Percentiles rank a stretch among this genome's conserved stretches.
These are phyloP conservation scores for Cebus imitator DNA, from an alignment of 2,113 vertebrate genomes.

Conservation along the genomic window DNA sequence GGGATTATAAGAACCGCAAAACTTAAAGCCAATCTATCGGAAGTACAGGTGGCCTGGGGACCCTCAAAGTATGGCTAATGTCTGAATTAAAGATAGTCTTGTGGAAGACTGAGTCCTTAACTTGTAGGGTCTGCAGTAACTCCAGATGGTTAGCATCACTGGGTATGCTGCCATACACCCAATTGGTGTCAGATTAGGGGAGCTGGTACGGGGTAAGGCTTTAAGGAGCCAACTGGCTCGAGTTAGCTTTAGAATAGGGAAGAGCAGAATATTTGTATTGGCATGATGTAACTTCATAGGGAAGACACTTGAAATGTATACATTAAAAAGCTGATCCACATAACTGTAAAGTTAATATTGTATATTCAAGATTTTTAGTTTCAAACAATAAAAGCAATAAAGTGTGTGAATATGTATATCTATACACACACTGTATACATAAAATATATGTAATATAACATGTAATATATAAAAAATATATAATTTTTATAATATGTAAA, in stretches of 20 bases:
- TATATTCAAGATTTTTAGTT: neutral
- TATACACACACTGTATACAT: neutral
- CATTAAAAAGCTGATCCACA: neutral
- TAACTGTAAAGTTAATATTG: neutral
- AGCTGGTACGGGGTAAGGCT: neutral
- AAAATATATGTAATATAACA: neutral
- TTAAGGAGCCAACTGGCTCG: neutral
- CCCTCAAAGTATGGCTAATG: neutral
- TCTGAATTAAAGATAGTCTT: neutral
- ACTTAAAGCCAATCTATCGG: neutral
- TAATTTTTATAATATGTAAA: too few relatives aligned
- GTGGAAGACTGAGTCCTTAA: neutral
- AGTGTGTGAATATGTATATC: fast-evolving
- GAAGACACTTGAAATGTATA: neutral
- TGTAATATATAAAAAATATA: neutral
- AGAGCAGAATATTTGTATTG: neutral
- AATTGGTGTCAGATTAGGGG: neutral
- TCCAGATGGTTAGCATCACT: neutral
- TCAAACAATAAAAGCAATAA: neutral
- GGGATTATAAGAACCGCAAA: neutral
- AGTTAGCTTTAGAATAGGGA: neutral
- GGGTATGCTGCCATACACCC: neutral
- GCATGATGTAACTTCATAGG: neutral
- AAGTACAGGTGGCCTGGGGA: neutral
- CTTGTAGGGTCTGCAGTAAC: neutral